Percentiles rank a stretch among this genome's conserved stretches.
Conservation (phyloP, 2,797 vertebrate species). For the Enteromius paludinosus region DNA sequence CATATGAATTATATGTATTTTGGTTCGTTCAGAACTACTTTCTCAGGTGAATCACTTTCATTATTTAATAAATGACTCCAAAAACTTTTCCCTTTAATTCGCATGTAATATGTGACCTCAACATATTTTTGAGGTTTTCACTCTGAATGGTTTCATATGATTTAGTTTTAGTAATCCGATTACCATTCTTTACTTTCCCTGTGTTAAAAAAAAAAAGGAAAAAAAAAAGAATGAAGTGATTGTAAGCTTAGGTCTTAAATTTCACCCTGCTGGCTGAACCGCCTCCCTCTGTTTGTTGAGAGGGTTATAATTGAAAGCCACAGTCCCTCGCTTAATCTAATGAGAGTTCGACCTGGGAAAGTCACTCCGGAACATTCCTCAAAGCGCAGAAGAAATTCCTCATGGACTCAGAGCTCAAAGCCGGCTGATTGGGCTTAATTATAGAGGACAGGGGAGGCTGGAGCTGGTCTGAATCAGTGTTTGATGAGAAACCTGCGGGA, state of each 20-base stretch:
- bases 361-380: conserved; percentile 39
- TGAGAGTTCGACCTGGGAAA: background rate
- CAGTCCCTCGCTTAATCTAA: conserved; percentile 3
- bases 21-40: background rate
- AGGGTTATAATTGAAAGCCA: conserved; percentile 49
- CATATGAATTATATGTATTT: background rate
- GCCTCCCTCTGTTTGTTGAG: conserved; percentile 6
- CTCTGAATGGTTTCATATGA: background rate
- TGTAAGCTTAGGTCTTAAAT: conserved; percentile 10
- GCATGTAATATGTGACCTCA: background rate
- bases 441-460: conserved; percentile 56
- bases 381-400: conserved; percentile 34
- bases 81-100: background rate
- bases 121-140: background rate
- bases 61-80: background rate
- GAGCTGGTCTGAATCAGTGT: conserved; percentile 69
- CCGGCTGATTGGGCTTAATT: conserved; percentile 55
- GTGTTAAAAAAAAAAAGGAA: no score
- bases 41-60: background rate
- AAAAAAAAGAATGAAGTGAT: background rate
- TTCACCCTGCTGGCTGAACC: background rate
- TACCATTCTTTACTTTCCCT: background rate
- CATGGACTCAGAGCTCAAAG: conserved; percentile 40
- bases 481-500: conserved; percentile 68
- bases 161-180: conserved; percentile 1